Percentiles rank a stretch among this genome's conserved stretches.
Evolutionary conservation across 2,888 invertebrate species (phyloP).

Genomic region (Hymenopus coronatus): DNA sequence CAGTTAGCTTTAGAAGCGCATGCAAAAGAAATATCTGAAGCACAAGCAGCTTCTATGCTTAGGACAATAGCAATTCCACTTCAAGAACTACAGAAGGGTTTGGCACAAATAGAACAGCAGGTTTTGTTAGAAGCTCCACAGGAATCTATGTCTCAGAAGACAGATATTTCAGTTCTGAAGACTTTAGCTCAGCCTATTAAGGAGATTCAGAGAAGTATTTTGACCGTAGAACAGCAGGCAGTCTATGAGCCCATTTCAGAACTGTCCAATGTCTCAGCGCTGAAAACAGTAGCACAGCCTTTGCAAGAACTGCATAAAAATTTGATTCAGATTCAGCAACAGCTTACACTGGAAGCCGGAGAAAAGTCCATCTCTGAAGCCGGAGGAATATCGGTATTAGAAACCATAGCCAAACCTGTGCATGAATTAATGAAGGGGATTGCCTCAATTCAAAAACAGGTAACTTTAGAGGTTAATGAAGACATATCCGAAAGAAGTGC

Average conservation of each 20-base stretch:
- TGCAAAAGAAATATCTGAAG: constrained; percentile 15
- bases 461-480: constrained; percentile 14
- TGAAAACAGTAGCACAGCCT: constrained; percentile 32
- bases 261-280: constrained; percentile 26
- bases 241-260: constrained; percentile 33
- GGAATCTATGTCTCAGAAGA: constrained; percentile 38
- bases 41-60: neutral
- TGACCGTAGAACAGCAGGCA: constrained; percentile 41
- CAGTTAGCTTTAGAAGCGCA: constrained; percentile 37
- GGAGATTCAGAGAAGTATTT: constrained; percentile 43
- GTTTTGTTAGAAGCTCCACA: constrained; percentile 10
- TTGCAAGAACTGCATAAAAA: constrained; percentile 45
- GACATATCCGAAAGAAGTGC: constrained; percentile 8
- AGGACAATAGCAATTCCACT: neutral
- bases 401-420: constrained; percentile 31
- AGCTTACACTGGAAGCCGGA: constrained; percentile 34
- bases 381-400: neutral
- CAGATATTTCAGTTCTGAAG: constrained; percentile 35
- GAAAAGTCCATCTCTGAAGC: neutral
- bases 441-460: constrained; percentile 45
- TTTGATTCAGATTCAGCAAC: constrained; percentile 40
- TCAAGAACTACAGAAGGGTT: neutral
- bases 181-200: constrained; percentile 42
- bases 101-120: constrained; percentile 9
- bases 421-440: constrained; percentile 45